Evolutionary conservation across 2,888 invertebrate species (phyloP).

Genomic region (Dimorphilus gyrociliatus): DNA sequence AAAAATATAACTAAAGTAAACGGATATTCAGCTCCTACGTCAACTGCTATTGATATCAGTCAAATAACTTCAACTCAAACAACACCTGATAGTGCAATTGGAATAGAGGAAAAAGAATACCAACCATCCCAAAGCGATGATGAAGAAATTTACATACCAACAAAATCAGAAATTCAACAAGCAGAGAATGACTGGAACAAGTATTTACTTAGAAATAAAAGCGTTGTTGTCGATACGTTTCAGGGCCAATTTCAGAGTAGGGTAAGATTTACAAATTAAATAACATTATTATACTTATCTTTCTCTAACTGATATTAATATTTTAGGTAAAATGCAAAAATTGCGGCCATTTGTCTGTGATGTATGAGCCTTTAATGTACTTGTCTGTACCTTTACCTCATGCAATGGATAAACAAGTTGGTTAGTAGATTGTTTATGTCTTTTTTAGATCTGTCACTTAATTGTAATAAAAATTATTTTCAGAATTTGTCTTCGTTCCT

Average conservation of each 20-base stretch:
- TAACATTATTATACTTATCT: neutral
- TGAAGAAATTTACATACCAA: too few species aligned
- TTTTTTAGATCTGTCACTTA: neutral
- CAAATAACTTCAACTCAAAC: too few species aligned
- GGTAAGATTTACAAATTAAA: slow-evolving; percentile 35
- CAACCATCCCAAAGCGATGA: too few species aligned
- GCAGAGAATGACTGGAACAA: slow-evolving; percentile 46
- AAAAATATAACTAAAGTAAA: slow-evolving; percentile 6
- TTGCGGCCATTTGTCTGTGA: slow-evolving; percentile 47
- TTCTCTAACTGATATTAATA: slow-evolving; percentile 3
- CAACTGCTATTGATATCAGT: too few species aligned
- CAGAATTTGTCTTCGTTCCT: too few species aligned
- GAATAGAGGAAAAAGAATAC: too few species aligned
- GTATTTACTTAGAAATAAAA: slow-evolving; percentile 44
- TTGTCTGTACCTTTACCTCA: slow-evolving; percentile 49
- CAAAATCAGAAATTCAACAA: slow-evolving; percentile 21
- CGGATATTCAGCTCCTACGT: too few species aligned
- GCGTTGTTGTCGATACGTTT: slow-evolving; percentile 47
- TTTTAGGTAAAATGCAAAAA: slow-evolving; percentile 46
- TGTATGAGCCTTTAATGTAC: slow-evolving; percentile 52
- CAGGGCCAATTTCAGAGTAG: slow-evolving; percentile 51
- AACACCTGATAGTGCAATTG: too few species aligned
- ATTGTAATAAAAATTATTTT: neutral
- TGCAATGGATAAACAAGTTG: slow-evolving; percentile 46
- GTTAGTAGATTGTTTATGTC: slow-evolving; percentile 25